phyloP scores from a whole-genome alignment of 2,113 vertebrate genomes.

The Miniopterus natalensis region DNA sequence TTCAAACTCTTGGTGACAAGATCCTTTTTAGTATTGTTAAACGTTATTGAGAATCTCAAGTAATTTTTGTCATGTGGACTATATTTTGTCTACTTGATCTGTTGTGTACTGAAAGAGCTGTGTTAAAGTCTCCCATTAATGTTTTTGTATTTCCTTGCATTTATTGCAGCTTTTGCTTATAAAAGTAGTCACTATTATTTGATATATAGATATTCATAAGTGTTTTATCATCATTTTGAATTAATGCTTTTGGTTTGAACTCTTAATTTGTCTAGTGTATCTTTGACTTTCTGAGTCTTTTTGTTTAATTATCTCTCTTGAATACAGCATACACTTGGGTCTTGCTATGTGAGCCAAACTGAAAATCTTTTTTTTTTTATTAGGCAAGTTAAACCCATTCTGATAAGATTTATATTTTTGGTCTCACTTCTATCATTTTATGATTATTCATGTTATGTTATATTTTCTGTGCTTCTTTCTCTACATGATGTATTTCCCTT shows the following conservation, averaged over 20 bases:
- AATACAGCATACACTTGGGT: not conserved
- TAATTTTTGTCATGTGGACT: not conserved
- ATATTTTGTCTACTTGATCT: not conserved
- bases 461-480: not conserved
- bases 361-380: not conserved
- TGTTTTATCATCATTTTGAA: not conserved
- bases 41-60: not conserved
- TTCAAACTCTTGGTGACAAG: not conserved
- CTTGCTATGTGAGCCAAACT: not conserved
- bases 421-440: not conserved
- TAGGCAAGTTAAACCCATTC: not conserved
- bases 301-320: not conserved
- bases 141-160: not conserved
- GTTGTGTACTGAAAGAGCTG: not conserved
- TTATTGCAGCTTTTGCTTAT: not conserved
- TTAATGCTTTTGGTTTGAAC: not conserved
- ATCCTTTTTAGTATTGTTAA: not conserved
- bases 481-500: constrained; percentile 2
- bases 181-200: not conserved
- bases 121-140: not conserved
- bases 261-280: not conserved
- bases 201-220: not conserved
- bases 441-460: not conserved
- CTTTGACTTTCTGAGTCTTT: constrained; percentile 10
- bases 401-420: not conserved